A percentile compares a stretch with the other conserved stretches of the same genome.
Conservation (phyloP, 1,140 invertebrate genomes). For the Saccostrea echinata region DNA sequence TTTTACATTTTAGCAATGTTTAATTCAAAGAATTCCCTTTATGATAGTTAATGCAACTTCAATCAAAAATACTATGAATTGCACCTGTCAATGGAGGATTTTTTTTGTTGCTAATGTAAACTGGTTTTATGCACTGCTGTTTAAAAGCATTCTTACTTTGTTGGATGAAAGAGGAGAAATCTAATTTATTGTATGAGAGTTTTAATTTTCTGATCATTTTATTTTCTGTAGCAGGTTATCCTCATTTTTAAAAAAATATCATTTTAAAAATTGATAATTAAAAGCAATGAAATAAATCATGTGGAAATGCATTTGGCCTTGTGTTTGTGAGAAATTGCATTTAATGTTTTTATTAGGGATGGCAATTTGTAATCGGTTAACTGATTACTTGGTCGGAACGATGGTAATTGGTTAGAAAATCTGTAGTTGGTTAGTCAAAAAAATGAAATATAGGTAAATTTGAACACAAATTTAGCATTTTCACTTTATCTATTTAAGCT, state of each 20-base stretch:
- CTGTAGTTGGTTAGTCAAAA: too few relatives aligned
- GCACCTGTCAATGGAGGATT: not conserved
- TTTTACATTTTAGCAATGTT: not conserved
- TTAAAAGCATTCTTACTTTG: not conserved
- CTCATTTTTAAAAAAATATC: not conserved
- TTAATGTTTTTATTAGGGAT: too few relatives aligned
- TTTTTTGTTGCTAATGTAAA: not conserved
- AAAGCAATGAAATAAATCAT: constrained; percentile 23
- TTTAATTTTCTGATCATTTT: constrained; percentile 31
- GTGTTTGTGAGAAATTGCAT: not conserved
- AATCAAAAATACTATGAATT: not conserved
- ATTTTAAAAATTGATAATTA: constrained; percentile 2
- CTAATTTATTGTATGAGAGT: constrained; percentile 35
- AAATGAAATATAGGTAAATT: too few relatives aligned
- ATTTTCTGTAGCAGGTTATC: not conserved
- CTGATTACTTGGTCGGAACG: too few relatives aligned
- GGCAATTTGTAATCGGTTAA: too few relatives aligned
- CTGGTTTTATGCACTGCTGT: constrained; percentile 11
- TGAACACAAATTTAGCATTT: too few relatives aligned
- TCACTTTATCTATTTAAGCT: too few relatives aligned
- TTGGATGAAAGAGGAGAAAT: not conserved
- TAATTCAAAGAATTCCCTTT: not conserved
- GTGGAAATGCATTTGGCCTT: not conserved
- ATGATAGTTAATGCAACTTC: not conserved
- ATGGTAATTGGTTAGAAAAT: too few relatives aligned